Base-by-base conservation (phyloP, 2,888 invertebrate species). In the Zaprionus bogoriensis region DNA sequence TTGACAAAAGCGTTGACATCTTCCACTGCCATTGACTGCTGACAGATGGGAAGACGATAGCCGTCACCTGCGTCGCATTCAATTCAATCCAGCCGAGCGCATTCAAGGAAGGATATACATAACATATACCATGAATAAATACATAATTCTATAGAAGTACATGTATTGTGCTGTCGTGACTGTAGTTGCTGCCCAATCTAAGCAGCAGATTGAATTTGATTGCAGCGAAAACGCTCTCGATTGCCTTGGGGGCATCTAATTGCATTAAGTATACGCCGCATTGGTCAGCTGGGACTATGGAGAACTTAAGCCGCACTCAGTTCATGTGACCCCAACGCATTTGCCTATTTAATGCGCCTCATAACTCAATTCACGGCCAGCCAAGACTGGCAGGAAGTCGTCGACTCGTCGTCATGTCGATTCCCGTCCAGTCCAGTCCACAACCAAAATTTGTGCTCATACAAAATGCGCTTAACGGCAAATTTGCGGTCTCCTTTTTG, bases 191-290 rank as follows among this genome's bases (percentile, higher is more conserved):
- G n/a, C n/a, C n/a, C n/a, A n/a, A n/a, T n/a, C n/a, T n/a, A n/a
- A n/a, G n/a, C n/a, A n/a, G n/a, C n/a, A n/a, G n/a, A n/a, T n/a
- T n/a, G n/a, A n/a, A n/a, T n/a, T n/a, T n/a, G n/a, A 27, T 27
- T 10, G 9, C 14, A 6, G 32, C 14, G 14, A 1, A 17, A 30
- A 30, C 3, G 32, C 2, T 9, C 6, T 9, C n/a, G 17, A 36
- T 36, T 32, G 14, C 17, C 32, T 32, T 14, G 12, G 14, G 7
- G 14, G 14, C 32, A 36, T 57, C n/a, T 58, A 61, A 63, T 66
- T 46, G 39, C 39, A 69, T 74, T 61, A 55, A 30, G 53, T 57
- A 58, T 46, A 64, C 39, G 64, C 45, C 23, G 19, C 25, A 39
- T 44, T 44, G 46, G 7, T 25, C 32, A 36, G 14, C 12, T n/a